Evolutionary conservation across 2,113 vertebrate species (phyloP), one percentile per base, ranked within the genome.

Genomic region (Vimba vimba): DNA sequence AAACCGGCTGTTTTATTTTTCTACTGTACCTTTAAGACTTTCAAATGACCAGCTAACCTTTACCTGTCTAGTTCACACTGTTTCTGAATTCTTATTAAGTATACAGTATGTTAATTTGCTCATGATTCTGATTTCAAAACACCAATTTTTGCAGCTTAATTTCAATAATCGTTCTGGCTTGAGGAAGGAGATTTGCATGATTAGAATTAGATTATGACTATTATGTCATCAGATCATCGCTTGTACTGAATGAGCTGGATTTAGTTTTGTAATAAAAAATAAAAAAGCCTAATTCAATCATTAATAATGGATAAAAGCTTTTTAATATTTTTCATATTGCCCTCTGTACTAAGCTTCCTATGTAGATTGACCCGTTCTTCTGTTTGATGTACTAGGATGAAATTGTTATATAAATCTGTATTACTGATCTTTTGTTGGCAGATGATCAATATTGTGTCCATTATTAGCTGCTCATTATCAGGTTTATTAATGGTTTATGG

Each of bases 401-500:
- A 45, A 33, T 21, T 55, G 27, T 52, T 69, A 13, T 25, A 69
- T 64, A 82, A 33, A 62, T 52, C 59, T 33, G 6, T 82, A 47
- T 82, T 27, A 69, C 45, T 52, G 62, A 82, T 47, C 17, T 68
- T 68, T 36, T n/a, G 27, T n/a, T 82, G 64, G 19, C 10, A 69
- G 64, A 69, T 17, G 25, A 33, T 82, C 64, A 55, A 69, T 82
- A 82, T 2, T 4, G 62, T 36, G 39, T 66, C 27, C 30, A 69
- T n/a, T 69, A 82, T 69, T 55, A 82, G 80, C 80, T 36, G 62
- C 25, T n/a, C n/a, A 45, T 79, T 13, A 85, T 78, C 74, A 33
- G 13, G 45, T 68, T 79, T 79, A 68, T 85, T 78, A 64, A 64
- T 66, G 43, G 52, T 64, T 36, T 62, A 27, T 6, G 19, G 55